These are phyloP conservation scores for Drosophila mayri DNA, from an alignment of 1,140 invertebrate species.

Conservation along the genomic window DNA sequence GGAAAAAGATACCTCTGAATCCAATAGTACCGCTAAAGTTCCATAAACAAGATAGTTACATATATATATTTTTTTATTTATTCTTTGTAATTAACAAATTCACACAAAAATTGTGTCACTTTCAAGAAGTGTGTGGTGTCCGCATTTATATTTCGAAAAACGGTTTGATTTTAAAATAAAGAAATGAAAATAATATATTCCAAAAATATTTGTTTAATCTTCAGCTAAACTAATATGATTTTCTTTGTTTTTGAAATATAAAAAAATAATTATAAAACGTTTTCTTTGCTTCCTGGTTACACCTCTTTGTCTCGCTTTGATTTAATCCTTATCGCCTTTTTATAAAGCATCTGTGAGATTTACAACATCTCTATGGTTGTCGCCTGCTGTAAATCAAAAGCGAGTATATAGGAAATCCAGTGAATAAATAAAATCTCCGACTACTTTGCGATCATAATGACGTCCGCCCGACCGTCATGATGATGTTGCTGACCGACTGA, in stretches of 20 bases:
- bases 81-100: conserved; percentile 3
- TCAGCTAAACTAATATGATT: neutral
- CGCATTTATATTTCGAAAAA: no score
- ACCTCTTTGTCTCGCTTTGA: conserved; percentile 28
- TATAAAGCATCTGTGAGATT: conserved; percentile 12
- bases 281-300: conserved; percentile 21
- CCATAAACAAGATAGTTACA: neutral
- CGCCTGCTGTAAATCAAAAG: neutral
- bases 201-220: neutral
- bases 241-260: neutral
- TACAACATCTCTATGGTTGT: conserved; percentile 29
- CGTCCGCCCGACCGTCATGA: conserved; percentile 25
- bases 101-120: no score
- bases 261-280: neutral
- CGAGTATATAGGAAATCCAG: conserved; percentile 68
- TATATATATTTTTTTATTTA: neutral
- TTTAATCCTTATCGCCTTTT: conserved; percentile 31
- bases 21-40: neutral
- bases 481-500: conserved; percentile 54
- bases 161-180: no score
- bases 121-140: no score
- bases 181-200: no score
- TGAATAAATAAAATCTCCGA: conserved; percentile 43
- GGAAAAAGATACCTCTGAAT: neutral
- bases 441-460: conserved; percentile 40